A percentile compares a stretch with the other conserved stretches of the same genome.
Evolutionary conservation across 2,113 vertebrate species (phyloP).

Genomic region (Gymnocephalus cernua): DNA sequence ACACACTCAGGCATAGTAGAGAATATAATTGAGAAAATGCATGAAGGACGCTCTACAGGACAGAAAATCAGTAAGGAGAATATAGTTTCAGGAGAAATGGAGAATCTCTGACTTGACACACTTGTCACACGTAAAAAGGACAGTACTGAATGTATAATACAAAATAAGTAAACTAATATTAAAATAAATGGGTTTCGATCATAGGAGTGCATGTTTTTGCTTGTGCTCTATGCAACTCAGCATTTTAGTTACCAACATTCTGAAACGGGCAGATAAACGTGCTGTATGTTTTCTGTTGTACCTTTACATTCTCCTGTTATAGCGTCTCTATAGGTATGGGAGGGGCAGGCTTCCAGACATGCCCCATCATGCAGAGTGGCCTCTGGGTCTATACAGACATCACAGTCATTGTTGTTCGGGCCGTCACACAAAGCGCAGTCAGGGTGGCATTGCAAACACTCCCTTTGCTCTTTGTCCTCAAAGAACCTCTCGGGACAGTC

Average conservation of each 20-base stretch:
- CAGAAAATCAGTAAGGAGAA: conserved; percentile 31
- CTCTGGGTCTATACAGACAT: conserved; percentile 69
- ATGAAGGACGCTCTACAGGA: conserved; percentile 37
- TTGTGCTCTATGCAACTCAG: neutral
- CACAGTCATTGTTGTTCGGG: conserved; percentile 83
- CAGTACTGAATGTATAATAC: conserved; percentile 5
- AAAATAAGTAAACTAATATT: neutral
- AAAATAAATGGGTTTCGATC: neutral
- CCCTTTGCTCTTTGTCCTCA: conserved; percentile 60
- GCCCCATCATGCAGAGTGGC: conserved; percentile 78
- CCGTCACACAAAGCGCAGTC: conserved; percentile 87
- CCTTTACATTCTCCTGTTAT: conserved; percentile 86
- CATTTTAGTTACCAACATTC: neutral
- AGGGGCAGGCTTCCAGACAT: conserved; percentile 85
- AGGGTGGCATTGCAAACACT: conserved; percentile 87
- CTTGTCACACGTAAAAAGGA: conserved; percentile 9
- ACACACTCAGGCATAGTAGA: conserved; percentile 46
- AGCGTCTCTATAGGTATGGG: conserved; percentile 83
- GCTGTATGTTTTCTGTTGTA: conserved; percentile 48
- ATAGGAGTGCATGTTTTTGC: neutral
- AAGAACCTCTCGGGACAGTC: conserved; percentile 88
- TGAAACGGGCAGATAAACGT: neutral
- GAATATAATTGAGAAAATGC: conserved; percentile 53
- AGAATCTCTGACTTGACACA: conserved; percentile 25
- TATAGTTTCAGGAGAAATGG: conserved; percentile 2